Base-by-base conservation (phyloP, 2,888 invertebrate species). In the Drosophila anceps region DNA sequence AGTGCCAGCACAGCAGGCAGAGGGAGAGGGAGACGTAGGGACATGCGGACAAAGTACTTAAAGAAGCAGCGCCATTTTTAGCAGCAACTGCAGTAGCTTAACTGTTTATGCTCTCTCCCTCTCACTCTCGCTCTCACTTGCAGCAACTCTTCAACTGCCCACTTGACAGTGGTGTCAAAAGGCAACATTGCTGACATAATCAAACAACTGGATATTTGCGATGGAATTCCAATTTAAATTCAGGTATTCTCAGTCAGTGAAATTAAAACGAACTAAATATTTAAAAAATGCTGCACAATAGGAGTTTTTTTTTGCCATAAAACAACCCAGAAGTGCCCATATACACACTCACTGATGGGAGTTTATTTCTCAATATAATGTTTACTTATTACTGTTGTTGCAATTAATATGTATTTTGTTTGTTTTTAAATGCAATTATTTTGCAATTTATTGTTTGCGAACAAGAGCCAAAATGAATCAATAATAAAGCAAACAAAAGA, bases 21-120 rank as follows among this genome's bases (percentile, higher is more conserved):
- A 27, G n/a, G 13, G 1, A 6, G 24, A 27, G 15, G 0, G 53
- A 13, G 50, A 9, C 31, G 8, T 31, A 13, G 6, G 13, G 33
- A 7, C 20, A 31, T 10, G 27, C 48, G n/a, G 43, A 20, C 39
- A 64, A 41, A 46, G 57, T 18, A 51, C 33, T 24, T 33, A 53
- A 58, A 65, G 18, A 54, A 59, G 29, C 18, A 62, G 35, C 59
- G 41, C 55, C 46, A 24, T 37, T 60, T 12, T 1, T 2, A 43
- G 12, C 43, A 12, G 9, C 46, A 46, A n/a, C 27, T 27, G 51
- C 60, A 73, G 44, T 39, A 43, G 37, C 31, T 51, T 43, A 51
- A 50, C 41, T 46, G 48, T 35, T 43, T 33, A 39, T n/a, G 59
- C 31, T n/a, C 31, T 13, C 33, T n/a, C 31, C 3, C 18, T 7